Evolutionary conservation across 2,113 vertebrate genomes (phyloP), one percentile per base, ranked within the genome.

Genomic region (Okapia johnstoni): DNA sequence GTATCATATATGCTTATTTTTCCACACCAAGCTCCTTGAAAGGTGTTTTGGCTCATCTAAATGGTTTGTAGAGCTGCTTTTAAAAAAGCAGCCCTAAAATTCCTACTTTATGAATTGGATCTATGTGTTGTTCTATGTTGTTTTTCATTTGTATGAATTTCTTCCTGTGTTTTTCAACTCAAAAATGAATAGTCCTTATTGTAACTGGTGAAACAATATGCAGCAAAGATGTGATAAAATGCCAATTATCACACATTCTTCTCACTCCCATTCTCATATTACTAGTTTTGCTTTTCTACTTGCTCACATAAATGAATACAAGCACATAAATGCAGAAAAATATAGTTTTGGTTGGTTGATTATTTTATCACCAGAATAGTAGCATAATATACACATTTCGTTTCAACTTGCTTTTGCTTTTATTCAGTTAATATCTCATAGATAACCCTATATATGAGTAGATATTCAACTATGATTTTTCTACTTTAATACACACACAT

Each of bases 321-420:
- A 85, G 61, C 14, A 36, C 36, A 93, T 79, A 85, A 94, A 57
- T 83, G 77, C 19, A 85, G 60, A 94, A 85, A 91, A 11, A 26
- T 16, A 17, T 55, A 91, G 58, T 6, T 79, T 92, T 76, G 15
- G 58, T 89, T 61, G 54, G 85, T 15, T 96, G 60, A 17, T 81
- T 92, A 80, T 92, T 95, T 95, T 92, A 92, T 95, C 84, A 92
- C 80, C 58, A 93, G 60, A 95, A 61, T 15, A 88, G 63, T 26
- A 90, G 80, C 57, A 90, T 73, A 81, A 92, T 60, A 17, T 88
- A 23, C 16, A 73, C 14, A 70, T 94, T 89, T 85, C 19, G 28
- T 85, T 76, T 85, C n/a, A 85, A 50, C 5, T 84, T 79, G 40
- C 8, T 93, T 87, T 95, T 66, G 13, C 16, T 90, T 96, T 90